Evolutionary conservation across 2,797 vertebrate genomes (phyloP), one percentile per base, ranked within the genome.

Genomic region (Prionace glauca): DNA sequence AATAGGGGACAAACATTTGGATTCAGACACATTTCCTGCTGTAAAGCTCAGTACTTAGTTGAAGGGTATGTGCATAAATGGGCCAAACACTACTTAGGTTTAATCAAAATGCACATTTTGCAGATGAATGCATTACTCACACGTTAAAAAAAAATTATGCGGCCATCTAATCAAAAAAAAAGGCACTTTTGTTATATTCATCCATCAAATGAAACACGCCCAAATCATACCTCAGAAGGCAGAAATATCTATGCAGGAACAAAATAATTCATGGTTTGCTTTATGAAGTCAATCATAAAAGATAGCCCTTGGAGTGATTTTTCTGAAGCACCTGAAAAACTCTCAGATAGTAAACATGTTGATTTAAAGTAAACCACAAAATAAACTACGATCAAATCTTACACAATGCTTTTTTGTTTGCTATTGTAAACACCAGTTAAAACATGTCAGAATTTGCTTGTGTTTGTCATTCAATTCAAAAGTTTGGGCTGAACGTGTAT

Each of bases 11-110:
- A 90, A 90, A 18, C 87, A 90, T n/a, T n/a, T 90, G 56, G 87
- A 62, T 62, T 90, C 29, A 62, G 56, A 60, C 60, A 90, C 87
- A 90, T 90, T 90, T 90, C 60, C 87, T 90, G 87, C 60, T 90
- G 87, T 90, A 18, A 90, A 90, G 56, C 87, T 62, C 29, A 90
- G 29, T 62, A 62, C 29, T 90, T 60, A 45, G 5, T 88, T 32
- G 50, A 60, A 60, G 45, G 79, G 79, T 41, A 36, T 29, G 50
- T 14, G 29, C 86, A 32, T 29, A 90, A 60, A 65, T 32, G 29
- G 60, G 87, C 56, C 87, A 90, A 90, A 62, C 14, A 62, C 56
- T 32, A 56, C 41, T n/a, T 18, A 20, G n/a, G 18, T 24, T 92
- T 65, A 91, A 91, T 65, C 18, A 36, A 92, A 62, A 41, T 92